These are phyloP conservation scores for Acipenser ruthenus DNA, from an alignment of 2,797 vertebrate species.

Conservation along the genomic window DNA sequence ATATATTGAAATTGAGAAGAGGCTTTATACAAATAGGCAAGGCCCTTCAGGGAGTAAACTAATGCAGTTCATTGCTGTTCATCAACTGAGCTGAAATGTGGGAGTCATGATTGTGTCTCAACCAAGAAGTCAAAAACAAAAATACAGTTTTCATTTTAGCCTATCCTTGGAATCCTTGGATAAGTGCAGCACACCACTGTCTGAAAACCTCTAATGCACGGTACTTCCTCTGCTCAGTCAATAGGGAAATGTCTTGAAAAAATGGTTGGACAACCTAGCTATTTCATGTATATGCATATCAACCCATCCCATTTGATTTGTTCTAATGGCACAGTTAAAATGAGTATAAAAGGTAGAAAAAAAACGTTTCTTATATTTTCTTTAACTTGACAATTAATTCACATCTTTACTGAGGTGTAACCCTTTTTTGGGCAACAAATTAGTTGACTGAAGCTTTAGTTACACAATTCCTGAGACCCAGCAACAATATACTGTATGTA, in stretches of 20 bases:
- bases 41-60: neutral
- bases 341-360: neutral
- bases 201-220: neutral
- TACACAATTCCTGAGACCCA: too few relatives aligned
- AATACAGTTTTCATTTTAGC: neutral
- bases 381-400: neutral
- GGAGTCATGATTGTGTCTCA: neutral
- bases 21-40: neutral
- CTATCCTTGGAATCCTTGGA: neutral
- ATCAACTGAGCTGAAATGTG: neutral
- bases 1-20: neutral
- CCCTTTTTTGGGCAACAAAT: constrained; percentile 2
- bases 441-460: too few relatives aligned
- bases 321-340: too few relatives aligned
- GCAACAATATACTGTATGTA: neutral
- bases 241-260: too few relatives aligned
- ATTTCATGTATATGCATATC: too few relatives aligned
- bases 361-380: constrained; percentile 4
- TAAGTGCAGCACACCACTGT: neutral
- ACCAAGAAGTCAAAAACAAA: neutral
- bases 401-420: constrained; percentile 3
- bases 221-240: neutral
- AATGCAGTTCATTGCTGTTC: neutral
- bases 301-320: too few relatives aligned
- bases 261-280: too few relatives aligned